These are phyloP conservation scores for Mus musculus DNA, from an alignment of 2,113 vertebrate species.

Conservation along the genomic window DNA sequence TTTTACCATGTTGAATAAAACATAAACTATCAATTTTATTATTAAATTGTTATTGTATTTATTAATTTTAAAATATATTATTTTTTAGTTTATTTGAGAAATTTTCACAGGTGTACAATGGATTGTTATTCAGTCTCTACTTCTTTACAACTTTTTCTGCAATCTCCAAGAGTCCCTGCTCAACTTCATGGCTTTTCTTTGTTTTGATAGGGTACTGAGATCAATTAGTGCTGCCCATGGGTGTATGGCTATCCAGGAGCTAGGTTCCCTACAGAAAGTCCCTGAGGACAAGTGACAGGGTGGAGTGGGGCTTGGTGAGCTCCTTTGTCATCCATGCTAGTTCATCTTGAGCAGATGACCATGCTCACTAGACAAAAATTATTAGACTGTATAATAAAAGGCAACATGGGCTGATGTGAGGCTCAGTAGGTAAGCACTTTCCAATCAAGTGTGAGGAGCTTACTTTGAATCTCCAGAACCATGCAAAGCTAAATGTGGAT, in stretches of 20 bases:
- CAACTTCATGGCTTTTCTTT: background rate
- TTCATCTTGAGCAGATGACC: background rate
- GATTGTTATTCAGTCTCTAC: too few relatives aligned
- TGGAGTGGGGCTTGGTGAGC: background rate
- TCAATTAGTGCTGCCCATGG: background rate
- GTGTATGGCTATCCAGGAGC: background rate
- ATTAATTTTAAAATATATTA: background rate
- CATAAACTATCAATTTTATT: background rate
- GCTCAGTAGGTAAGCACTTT: background rate
- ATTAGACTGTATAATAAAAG: background rate
- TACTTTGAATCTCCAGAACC: background rate
- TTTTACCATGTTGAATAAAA: background rate
- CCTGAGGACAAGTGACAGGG: background rate
- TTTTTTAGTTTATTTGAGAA: background rate
- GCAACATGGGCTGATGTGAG: background rate
- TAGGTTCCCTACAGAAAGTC: background rate
- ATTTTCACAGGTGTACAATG: background rate
- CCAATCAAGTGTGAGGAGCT: background rate
- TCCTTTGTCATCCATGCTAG: background rate
- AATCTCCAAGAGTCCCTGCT: too few relatives aligned
- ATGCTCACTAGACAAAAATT: background rate
- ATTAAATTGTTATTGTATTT: background rate
- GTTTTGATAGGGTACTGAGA: background rate
- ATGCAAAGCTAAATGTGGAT: background rate
- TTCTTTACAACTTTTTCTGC: background rate